Evolutionary conservation across 2,797 vertebrate species (phyloP).

Genomic region (Notoglanidium macrostoma): DNA sequence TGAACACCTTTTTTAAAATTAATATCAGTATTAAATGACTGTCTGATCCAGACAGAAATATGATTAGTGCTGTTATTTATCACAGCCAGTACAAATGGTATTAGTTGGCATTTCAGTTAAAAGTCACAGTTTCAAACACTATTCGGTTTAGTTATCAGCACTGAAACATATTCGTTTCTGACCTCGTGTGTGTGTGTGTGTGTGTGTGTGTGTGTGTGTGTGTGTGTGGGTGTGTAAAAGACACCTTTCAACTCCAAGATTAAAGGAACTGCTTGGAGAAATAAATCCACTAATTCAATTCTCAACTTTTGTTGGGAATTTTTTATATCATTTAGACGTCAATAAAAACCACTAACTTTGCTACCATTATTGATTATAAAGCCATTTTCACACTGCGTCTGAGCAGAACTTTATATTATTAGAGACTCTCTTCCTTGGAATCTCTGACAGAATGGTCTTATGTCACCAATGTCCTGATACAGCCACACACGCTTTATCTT

Average conservation of each 20-base stretch:
- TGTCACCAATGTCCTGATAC: background rate
- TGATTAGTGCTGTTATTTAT: background rate
- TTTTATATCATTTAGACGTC: background rate
- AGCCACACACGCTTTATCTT: background rate
- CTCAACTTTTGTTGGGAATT: background rate
- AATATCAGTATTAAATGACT: background rate
- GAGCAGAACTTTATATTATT: background rate
- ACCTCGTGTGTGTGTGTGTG: background rate
- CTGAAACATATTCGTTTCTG: background rate
- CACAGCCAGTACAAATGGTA: background rate
- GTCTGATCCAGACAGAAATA: background rate
- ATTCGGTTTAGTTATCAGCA: slow-evolving; percentile 5
- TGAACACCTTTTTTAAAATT: background rate
- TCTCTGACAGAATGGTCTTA: background rate
- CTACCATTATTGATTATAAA: background rate
- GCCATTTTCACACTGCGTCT: background rate
- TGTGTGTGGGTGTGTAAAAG: background rate
- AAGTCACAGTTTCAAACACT: slow-evolving; percentile 26
- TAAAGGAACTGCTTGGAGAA: background rate
- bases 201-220: background rate
- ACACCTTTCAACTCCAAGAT: background rate
- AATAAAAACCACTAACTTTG: background rate
- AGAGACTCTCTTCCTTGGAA: background rate
- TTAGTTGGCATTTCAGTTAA: slow-evolving; percentile 27
- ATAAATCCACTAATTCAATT: background rate